Percentiles rank a stretch among this genome's conserved stretches.
These are phyloP conservation scores for Drosophila affinis DNA, from an alignment of 2,888 invertebrate genomes.

Conservation along the genomic window DNA sequence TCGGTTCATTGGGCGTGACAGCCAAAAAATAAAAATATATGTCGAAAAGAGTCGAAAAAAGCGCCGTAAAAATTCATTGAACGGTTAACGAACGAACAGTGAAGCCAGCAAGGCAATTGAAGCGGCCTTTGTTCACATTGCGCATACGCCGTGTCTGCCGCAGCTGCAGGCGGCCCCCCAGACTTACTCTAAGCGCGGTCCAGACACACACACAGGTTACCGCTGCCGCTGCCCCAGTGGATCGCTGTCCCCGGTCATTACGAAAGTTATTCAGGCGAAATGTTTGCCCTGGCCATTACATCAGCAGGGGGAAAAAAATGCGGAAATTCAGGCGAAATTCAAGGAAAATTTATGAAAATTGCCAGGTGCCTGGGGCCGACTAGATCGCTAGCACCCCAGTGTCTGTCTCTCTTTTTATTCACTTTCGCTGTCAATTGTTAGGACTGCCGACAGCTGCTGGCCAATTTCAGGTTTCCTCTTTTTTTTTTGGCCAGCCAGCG, in stretches of 20 bases:
- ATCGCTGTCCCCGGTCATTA: slow-evolving; percentile 59
- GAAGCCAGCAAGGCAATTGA: slow-evolving; percentile 68
- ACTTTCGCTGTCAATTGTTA: slow-evolving; percentile 59
- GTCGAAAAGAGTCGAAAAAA: slow-evolving; percentile 47
- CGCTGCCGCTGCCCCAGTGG: neutral
- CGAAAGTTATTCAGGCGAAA: slow-evolving; percentile 74
- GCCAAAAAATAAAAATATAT: slow-evolving; percentile 31
- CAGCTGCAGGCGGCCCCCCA: slow-evolving; percentile 4
- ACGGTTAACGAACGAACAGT: slow-evolving; percentile 60
- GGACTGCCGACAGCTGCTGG: slow-evolving; percentile 45
- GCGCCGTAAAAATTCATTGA: slow-evolving; percentile 61
- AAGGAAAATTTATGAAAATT: slow-evolving; percentile 74
- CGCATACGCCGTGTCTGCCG: slow-evolving; percentile 59
- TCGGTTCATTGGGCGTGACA: slow-evolving; percentile 45
- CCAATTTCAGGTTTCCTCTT: slow-evolving; percentile 24
- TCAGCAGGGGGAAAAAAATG: slow-evolving; percentile 57
- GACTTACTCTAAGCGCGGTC: slow-evolving; percentile 21
- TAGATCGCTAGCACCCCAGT: slow-evolving; percentile 13
- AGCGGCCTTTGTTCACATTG: slow-evolving; percentile 63
- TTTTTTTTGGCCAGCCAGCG: slow-evolving; percentile 29
- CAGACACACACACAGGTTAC: slow-evolving; percentile 19
- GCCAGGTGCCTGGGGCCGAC: slow-evolving; percentile 36
- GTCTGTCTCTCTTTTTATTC: slow-evolving; percentile 22
- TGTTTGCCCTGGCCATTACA: slow-evolving; percentile 68
- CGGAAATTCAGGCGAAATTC: slow-evolving; percentile 61